Evolutionary conservation across 23 tunicate genomes (phyloP), one percentile per base, ranked within the genome.

Genomic region (Ciona savignyi): DNA sequence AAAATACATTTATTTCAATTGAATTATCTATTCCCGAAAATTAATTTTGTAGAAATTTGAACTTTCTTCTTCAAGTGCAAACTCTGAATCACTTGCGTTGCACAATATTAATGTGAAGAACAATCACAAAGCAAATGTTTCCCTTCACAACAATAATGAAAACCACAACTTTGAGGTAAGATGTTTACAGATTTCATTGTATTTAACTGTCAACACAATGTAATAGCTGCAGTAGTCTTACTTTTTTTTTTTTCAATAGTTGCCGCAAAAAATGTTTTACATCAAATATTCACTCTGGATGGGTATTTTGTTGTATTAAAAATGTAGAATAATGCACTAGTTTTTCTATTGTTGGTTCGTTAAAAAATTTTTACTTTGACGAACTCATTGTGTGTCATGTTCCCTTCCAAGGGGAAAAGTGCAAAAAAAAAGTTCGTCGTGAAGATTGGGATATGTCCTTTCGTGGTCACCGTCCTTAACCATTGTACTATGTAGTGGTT

Each of bases 121-220:
- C 63, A 20, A 72, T 24, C 32, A 68, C n/a, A n/a, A n/a, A 51
- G 72, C 71, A 23, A 27, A 1, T 11, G 84, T 67, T 1, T 29
- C 76, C 15, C 23, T 79, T 32, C 30, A 76, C 3, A 42, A 30
- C 32, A 71, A 79, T 67, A 32, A 62, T 3, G 22, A 70, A 27
- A 74, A 24, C 1, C 66, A 79, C 33, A 27, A 61, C 32, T n/a
- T 79, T 11, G 30, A 61, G 70, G 84, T 79, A 67, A 65, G 22
- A 68, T 25, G 23, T 19, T 27, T 29, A 63, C 20, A 49, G 20
- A 11, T 15, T 49, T 11, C 15, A 49, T 11, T 11, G 20, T 11
- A 49, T 49, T 49, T 20, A 11, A 11, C 20, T 49, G 61, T 49
- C 15, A 49, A 49, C 20, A 49, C n/a, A n/a, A n/a, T n/a, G n/a